These are phyloP conservation scores for Tuberolachnus salignus DNA, from an alignment of 2,888 invertebrate species.

Conservation along the genomic window DNA sequence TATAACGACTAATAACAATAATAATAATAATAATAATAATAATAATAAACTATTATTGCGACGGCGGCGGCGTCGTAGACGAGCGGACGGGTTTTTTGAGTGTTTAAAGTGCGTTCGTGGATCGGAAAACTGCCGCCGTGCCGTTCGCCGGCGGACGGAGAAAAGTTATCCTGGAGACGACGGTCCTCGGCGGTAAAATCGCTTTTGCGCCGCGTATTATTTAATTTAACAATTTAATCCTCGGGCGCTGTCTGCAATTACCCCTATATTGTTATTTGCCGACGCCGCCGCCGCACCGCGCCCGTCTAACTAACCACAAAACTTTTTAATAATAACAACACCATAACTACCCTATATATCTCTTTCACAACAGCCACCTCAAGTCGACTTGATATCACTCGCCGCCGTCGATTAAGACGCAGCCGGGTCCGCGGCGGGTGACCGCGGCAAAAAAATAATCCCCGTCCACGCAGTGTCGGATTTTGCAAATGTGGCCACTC, in stretches of 20 bases:
- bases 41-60: too few species aligned
- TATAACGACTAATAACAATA: too few species aligned
- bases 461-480: too few species aligned
- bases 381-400: conserved; percentile 9
- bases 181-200: background rate
- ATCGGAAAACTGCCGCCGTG: background rate
- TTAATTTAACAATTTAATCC: conserved; percentile 56
- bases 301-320: conserved; percentile 41
- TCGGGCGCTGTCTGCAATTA: conserved; percentile 52
- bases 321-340: conserved; percentile 55
- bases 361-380: conserved; percentile 43
- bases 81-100: conserved; percentile 26
- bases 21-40: background rate
- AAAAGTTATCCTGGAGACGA: conserved; percentile 19
- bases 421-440: too few species aligned
- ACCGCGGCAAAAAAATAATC: too few species aligned
- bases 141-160: conserved; percentile 27
- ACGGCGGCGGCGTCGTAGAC: background rate
- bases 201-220: conserved; percentile 53
- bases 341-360: conserved; percentile 54
- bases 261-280: conserved; percentile 37
- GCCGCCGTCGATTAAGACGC: background rate
- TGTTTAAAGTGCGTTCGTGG: conserved; percentile 31
- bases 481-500: too few species aligned
- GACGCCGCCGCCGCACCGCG: background rate